Evolutionary conservation across 2,797 vertebrate species (phyloP), one percentile per base, ranked within the genome.

Genomic region (Aphelocoma californica): DNA sequence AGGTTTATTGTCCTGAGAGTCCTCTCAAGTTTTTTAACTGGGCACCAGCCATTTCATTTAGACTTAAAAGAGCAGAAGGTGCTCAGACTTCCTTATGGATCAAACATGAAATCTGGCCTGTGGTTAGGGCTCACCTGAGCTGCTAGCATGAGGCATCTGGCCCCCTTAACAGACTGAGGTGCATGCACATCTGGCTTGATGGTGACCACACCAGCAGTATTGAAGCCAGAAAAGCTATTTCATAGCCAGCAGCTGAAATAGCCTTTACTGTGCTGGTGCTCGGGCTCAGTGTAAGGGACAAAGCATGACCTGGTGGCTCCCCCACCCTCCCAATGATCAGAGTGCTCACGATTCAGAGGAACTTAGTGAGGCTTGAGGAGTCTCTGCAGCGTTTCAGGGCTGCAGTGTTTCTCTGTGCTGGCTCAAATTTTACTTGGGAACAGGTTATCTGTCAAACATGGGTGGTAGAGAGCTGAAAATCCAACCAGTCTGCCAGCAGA

Each of bases 401-500:
- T 26, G 45, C 69, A 36, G 34, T 23, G 26, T 81, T 81, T 77
- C 42, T 62, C 66, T 53, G 8, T 45, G 32, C 40, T 58, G 44
- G 20, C 20, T 72, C 45, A 21, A 8, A 23, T 40, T 90, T 87
- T 47, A 24, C 44, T 61, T 65, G n/a, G 23, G 47, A 81, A 29
- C 8, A 10, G 38, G 7, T 54, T 8, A 6, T 45, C 36, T 36
- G 10, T 45, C 65, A 40, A 7, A 25, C 14, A 18, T 2, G 18
- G 14, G 31, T 16, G 50, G 16, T 23, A 79, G 64, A 36, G 44
- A 92, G 51, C 58, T 42, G 71, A 51, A 81, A 92, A 84, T 62
- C 62, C 38, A 31, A 14, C 7, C 25, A 38, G 7, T 34, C 62
- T 81, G 67, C 94, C 95, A 91, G 92, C 93, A 94, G 95, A 86